phyloP scores from a whole-genome alignment of 2,888 invertebrate species.

The Lamproptera curius region DNA sequence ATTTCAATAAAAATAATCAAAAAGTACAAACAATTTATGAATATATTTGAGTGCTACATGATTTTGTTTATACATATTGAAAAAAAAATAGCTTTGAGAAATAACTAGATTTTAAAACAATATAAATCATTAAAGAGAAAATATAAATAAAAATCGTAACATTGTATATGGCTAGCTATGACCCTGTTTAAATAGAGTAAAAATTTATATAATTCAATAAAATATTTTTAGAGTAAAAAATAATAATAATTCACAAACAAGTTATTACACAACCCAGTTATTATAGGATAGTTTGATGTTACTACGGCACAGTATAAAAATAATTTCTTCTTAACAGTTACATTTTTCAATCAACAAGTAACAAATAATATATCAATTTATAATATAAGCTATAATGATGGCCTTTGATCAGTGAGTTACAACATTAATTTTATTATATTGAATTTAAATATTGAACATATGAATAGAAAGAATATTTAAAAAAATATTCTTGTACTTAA shows the following conservation, averaged over 20 bases:
- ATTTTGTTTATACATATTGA: background rate
- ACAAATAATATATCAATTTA: background rate
- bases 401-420: background rate
- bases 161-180: conserved; percentile 49
- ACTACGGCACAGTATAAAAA: conserved; percentile 26
- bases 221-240: background rate
- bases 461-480: no score
- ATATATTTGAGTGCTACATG: background rate
- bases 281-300: conserved; percentile 21
- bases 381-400: background rate
- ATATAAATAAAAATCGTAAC: conserved; percentile 18
- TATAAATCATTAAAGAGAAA: no score
- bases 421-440: no score
- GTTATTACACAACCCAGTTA: conserved; percentile 21
- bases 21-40: background rate
- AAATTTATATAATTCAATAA: conserved; percentile 1
- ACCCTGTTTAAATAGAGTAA: conserved; percentile 52
- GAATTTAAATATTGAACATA: no score
- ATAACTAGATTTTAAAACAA: no score
- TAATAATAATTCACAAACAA: conserved; percentile 6
- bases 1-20: background rate
- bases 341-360: conserved; percentile 3
- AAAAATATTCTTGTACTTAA: no score
- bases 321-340: conserved; percentile 23
- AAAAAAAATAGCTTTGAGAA: no score